Base-by-base conservation (phyloP, 2,888 invertebrate genomes). In the Clivina fossor region DNA sequence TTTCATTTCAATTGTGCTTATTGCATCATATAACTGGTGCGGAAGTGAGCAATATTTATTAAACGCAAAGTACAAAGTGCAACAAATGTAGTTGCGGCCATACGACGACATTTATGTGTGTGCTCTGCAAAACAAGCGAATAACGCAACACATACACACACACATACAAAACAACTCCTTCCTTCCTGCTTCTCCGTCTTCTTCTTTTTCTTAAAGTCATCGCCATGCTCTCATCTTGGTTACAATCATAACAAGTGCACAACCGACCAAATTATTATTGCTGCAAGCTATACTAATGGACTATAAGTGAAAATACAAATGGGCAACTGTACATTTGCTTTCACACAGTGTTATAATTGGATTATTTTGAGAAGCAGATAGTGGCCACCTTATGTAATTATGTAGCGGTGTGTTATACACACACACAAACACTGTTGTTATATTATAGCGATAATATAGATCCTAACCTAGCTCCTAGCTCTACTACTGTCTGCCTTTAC, bases 181-280 rank as follows among this genome's bases (percentile, higher is more conserved):
- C n/a, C n/a, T n/a, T n/a, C n/a, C n/a, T n/a, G n/a, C n/a, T n/a
- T n/a, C n/a, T n/a, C n/a, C n/a, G n/a, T n/a, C n/a, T n/a, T n/a
- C n/a, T n/a, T n/a, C n/a, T n/a, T n/a, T 40, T 16, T 19, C 22
- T 7, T 40, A 18, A 19, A 19, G 11, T 11, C 11, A 9, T 13
- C 40, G 20, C 40, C 9, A 19, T 9, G 16, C 15, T 16, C 50
- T 50, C 50, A 50, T 37, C 43, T 43, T 43, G 28, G 44, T n/a
- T n/a, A 44, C 53, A 53, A 53, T 53, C 53, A 53, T 53, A 53
- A 53, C 53, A 53, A 53, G 53, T 53, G 53, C 53, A 44, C 43
- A 44, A 26, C 13, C 11, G 44, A 26, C 16, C 53, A 53, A n/a
- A n/a, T n/a, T n/a, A n/a, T n/a, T n/a, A n/a, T n/a, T n/a, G n/a